Conservation (phyloP, 1,140 invertebrate genomes). For the Venustaconcha ellipsiformis region DNA sequence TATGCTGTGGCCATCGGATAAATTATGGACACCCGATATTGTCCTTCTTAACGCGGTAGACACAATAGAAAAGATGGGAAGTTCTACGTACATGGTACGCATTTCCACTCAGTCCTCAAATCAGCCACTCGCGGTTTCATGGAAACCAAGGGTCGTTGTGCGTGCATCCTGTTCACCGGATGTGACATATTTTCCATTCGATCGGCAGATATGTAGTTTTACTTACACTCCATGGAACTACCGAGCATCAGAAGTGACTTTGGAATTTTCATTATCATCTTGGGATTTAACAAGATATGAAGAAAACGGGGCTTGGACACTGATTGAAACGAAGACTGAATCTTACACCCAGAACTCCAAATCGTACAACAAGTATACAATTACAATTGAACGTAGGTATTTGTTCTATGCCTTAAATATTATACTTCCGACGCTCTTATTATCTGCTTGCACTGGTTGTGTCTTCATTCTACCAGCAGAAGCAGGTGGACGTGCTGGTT, state of each 20-base stretch:
- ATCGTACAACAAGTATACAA: slow-evolving; percentile 7
- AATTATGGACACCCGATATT: slow-evolving; percentile 23
- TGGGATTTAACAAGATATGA: slow-evolving; percentile 7
- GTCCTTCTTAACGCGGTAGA: slow-evolving; percentile 20
- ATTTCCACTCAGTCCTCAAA: not conserved
- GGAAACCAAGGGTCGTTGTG: slow-evolving; percentile 17
- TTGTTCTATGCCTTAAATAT: slow-evolving; percentile 20
- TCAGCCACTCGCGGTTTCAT: not conserved
- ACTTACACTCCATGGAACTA: slow-evolving; percentile 5
- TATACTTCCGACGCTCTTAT: slow-evolving; percentile 18
- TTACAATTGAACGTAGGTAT: slow-evolving; percentile 14
- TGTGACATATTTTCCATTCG: slow-evolving; percentile 28
- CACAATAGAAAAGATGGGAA: slow-evolving; percentile 11
- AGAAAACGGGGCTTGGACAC: too few species aligned
- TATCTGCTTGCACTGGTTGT: slow-evolving; percentile 21
- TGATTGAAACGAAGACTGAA: too few species aligned
- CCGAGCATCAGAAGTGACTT: slow-evolving; percentile 3
- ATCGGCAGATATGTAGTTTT: slow-evolving; percentile 17
- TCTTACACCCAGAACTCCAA: too few species aligned
- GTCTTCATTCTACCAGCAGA: slow-evolving; percentile 26
- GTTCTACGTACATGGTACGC: slow-evolving; percentile 14
- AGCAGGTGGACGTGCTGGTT: slow-evolving; percentile 24
- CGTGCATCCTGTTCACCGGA: slow-evolving; percentile 18
- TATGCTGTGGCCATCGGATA: not conserved
- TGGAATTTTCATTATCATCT: not conserved